Conservation (phyloP, 2,888 invertebrate species). For the Eugnorisma glareosa region DNA sequence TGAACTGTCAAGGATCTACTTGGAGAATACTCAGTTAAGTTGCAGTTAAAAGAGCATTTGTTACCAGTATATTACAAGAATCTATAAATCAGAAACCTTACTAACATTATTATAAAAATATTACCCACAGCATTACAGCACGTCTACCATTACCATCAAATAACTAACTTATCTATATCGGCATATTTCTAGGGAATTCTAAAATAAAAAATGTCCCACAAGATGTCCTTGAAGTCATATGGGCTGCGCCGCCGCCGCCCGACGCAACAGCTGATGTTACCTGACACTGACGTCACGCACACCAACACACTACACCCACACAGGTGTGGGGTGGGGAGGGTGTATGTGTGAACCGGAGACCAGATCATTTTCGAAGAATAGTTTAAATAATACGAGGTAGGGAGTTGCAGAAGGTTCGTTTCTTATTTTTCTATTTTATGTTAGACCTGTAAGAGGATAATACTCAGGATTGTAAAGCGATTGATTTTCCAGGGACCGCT, state of each 20-base stretch:
- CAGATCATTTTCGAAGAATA: slow-evolving; percentile 62
- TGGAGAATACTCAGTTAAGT: background rate
- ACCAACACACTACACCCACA: slow-evolving; percentile 47
- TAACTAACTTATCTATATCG: slow-evolving; percentile 56
- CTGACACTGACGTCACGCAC: slow-evolving; percentile 80
- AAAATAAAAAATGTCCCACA: slow-evolving; percentile 71
- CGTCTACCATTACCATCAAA: slow-evolving; percentile 52
- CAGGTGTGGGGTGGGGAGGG: slow-evolving; percentile 14
- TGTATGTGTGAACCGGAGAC: slow-evolving; percentile 44
- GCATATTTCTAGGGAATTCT: slow-evolving; percentile 55
- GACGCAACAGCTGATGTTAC: slow-evolving; percentile 89
- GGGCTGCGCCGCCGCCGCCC: slow-evolving; percentile 80
- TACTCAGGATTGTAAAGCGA: background rate
- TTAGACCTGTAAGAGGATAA: background rate
- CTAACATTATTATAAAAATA: background rate
- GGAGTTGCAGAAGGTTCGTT: slow-evolving; percentile 30
- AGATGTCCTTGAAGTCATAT: slow-evolving; percentile 89
- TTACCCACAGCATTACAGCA: background rate
- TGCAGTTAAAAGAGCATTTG: background rate
- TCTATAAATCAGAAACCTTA: background rate
- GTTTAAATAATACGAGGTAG: slow-evolving; percentile 27
- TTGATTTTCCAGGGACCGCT: background rate
- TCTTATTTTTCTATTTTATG: background rate
- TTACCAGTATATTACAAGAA: background rate
- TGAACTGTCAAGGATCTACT: background rate